phyloP scores from a whole-genome alignment of 1,140 invertebrate species.

The Muscidifurax raptorellus region DNA sequence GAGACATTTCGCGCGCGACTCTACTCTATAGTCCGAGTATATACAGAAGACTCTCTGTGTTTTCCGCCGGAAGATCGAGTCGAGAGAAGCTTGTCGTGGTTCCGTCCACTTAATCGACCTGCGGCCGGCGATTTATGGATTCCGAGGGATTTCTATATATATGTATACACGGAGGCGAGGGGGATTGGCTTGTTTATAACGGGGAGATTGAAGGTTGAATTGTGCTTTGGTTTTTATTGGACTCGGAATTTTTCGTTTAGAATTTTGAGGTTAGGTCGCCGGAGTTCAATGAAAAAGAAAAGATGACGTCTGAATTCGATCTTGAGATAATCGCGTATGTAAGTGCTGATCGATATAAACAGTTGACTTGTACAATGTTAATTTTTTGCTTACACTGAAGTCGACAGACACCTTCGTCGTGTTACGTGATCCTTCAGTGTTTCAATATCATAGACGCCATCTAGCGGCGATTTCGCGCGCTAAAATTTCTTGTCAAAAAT shows the following conservation, averaged over 20 bases:
- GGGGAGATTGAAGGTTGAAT: background rate
- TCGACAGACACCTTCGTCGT: no score
- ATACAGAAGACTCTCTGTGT: background rate
- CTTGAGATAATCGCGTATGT: background rate
- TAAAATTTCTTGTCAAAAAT: background rate
- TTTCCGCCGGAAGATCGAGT: background rate
- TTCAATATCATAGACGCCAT: no score
- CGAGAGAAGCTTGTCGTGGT: constrained; percentile 42
- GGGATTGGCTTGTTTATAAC: constrained; percentile 69
- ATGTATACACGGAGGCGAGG: constrained; percentile 50
- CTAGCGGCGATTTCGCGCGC: background rate
- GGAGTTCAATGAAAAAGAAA: background rate
- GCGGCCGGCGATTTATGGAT: constrained; percentile 67
- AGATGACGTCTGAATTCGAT: background rate
- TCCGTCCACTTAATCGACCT: constrained; percentile 62
- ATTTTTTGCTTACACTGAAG: no score
- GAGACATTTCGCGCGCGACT: constrained; percentile 64
- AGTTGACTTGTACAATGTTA: no score
- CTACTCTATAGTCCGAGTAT: constrained; percentile 13
- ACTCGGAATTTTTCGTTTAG: background rate
- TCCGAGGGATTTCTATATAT: constrained; percentile 64
- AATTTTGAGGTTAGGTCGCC: no score
- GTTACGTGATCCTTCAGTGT: no score
- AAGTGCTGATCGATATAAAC: no score
- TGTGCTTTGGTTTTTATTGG: background rate